A percentile compares a stretch with the other conserved stretches of the same genome.
Conservation (phyloP, 2,888 invertebrate genomes). For the Caenorhabditis sp. region DNA sequence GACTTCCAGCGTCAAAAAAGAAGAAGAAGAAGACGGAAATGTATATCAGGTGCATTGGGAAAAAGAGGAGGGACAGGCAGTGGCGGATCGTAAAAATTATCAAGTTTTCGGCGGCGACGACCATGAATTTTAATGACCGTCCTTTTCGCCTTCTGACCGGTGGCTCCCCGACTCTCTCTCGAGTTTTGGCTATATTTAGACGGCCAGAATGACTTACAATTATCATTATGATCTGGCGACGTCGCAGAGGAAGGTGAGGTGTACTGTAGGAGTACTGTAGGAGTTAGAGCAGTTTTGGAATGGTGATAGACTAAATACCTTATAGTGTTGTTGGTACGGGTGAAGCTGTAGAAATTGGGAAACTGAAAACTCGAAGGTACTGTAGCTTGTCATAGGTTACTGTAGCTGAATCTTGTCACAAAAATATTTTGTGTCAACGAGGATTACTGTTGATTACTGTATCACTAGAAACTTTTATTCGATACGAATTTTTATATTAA, state of each 20-base stretch:
- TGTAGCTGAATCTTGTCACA: no score
- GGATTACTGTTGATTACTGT: no score
- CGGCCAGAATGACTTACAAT: slow-evolving; percentile 60
- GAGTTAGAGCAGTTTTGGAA: no score
- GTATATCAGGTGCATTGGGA: slow-evolving; percentile 54
- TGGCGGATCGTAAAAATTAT: slow-evolving; percentile 58
- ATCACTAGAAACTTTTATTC: no score
- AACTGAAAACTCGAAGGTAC: no score
- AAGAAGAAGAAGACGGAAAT: slow-evolving; percentile 1
- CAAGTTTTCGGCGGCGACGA: slow-evolving; percentile 28
- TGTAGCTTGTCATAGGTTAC: slow-evolving; percentile 13
- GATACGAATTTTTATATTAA: neutral
- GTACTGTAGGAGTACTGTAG: no score
- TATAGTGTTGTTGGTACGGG: no score
- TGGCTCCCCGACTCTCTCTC: no score
- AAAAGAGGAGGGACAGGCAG: no score
- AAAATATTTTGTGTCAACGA: no score
- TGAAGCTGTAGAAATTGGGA: no score
- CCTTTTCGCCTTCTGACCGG: slow-evolving; percentile 36
- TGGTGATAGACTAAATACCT: no score
- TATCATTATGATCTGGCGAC: slow-evolving; percentile 70
- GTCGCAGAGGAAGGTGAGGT: slow-evolving; percentile 61
- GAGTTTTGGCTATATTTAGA: slow-evolving; percentile 29
- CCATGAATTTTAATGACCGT: slow-evolving; percentile 46
- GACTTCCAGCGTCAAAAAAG: slow-evolving; percentile 13